Base-by-base conservation (phyloP, 1,140 invertebrate genomes). In the Lethocerus indicus region DNA sequence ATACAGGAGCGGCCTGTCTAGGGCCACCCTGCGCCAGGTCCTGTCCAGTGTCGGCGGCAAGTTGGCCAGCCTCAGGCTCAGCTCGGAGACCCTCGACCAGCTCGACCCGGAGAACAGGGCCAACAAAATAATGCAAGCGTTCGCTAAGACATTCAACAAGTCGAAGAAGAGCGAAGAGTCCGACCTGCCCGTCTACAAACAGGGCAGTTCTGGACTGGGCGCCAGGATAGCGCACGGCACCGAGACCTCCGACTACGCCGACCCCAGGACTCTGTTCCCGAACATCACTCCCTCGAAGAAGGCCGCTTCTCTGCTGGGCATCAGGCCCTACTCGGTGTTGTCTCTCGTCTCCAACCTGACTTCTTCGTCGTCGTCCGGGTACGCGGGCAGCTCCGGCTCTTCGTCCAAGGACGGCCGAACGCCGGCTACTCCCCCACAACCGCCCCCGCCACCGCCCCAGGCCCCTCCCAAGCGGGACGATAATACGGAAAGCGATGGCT, bases 171-270 rank as follows among this genome's bases (percentile, higher is more conserved):
- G 63, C 29, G 52, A 56, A 14, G 64, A 63, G 64, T 21, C 39
- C 60, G 1, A 47, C n/a, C 27, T 57, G 16, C 65, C 21, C 12
- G 50, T 54, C 47, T 83, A 86, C 60, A 79, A 81, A 58, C 81
- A 85, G 64, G 83, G 83, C 23, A 87, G 84, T 56, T 80, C 83
- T 39, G 74, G 75, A 50, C 72, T 89, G 50, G 87, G 87, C 1
- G 84, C 85, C 25, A 75, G 86, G 48, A 87, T 91, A 60, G 86
- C 86, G 6, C 78, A 87, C 58, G 59, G 58, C 14, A 57, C 54
- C 35, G 63, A 64, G 45, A 58, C 59, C 13, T 81, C 83, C 0
- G 86, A 90, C 57, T 89, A 89, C 59, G 83, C 80, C 0, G 82
- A 89, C 64, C 84, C 85, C 6, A 73, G 71, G 32, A 72, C 74